phyloP scores from a whole-genome alignment of 2,113 vertebrate species.

The Orthochromis malagaraziensis region DNA sequence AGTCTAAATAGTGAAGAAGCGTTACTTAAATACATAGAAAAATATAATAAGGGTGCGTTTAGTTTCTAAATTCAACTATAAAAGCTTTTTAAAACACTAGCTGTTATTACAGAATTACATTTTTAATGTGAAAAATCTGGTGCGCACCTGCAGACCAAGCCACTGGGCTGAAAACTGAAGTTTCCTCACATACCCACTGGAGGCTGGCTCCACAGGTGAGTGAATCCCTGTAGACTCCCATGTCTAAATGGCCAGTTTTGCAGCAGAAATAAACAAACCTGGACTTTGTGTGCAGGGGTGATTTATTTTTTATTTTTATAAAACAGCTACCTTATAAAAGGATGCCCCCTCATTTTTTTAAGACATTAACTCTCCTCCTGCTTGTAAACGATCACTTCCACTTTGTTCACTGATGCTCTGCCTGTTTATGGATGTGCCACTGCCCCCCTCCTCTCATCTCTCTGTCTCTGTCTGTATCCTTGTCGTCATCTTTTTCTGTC shows the following conservation, averaged over 20 bases:
- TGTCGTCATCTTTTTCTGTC: constrained; percentile 11
- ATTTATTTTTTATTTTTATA: not conserved
- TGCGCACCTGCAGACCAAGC: not conserved
- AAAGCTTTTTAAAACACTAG: not conserved
- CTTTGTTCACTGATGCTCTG: constrained; percentile 9
- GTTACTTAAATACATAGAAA: not conserved
- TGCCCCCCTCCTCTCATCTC: not conserved
- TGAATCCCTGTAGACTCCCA: not conserved
- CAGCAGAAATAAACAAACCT: not conserved
- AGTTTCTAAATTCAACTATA: not conserved
- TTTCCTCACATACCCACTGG: not conserved
- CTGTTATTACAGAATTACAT: not conserved
- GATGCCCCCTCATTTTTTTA: not conserved
- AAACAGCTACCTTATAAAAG: not conserved
- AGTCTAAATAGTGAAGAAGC: not conserved
- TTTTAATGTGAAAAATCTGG: not conserved
- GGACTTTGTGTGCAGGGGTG: not conserved
- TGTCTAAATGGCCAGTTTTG: not conserved
- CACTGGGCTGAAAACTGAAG: not conserved
- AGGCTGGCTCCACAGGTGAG: not conserved
- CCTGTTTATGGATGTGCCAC: constrained; percentile 22
- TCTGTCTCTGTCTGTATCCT: constrained; percentile 32
- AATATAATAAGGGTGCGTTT: not conserved
- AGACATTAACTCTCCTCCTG: not conserved
- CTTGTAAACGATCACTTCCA: constrained; percentile 17